Conservation (phyloP, 2,113 vertebrate genomes). For the Ptyas mucosa region DNA sequence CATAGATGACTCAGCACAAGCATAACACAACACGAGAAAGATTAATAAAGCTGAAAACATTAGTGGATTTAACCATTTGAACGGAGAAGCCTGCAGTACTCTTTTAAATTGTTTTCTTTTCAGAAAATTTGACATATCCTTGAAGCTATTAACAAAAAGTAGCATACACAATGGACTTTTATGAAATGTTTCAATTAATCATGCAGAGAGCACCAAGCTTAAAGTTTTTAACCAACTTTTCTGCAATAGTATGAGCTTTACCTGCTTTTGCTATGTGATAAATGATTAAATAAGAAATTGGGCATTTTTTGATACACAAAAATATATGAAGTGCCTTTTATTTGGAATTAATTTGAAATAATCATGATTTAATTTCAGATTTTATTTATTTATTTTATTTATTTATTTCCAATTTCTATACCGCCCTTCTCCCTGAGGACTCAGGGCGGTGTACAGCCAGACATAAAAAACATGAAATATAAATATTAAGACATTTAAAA, state of each 20-base stretch:
- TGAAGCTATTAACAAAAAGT: not conserved
- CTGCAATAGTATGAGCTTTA: not conserved
- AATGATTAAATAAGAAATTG: not conserved
- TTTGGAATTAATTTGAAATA: not conserved
- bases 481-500: too few species aligned
- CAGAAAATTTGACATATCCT: not conserved
- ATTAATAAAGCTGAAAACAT: not conserved
- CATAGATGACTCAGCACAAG: not conserved
- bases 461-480: too few species aligned
- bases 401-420: too few species aligned
- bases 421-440: too few species aligned
- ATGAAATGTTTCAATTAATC: not conserved
- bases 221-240: not conserved
- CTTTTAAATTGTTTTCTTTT: not conserved
- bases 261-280: not conserved
- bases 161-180: not conserved
- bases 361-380: not conserved
- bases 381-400: not conserved
- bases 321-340: not conserved
- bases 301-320: not conserved
- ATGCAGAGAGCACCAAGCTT: not conserved
- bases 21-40: not conserved
- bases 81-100: not conserved
- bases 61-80: not conserved
- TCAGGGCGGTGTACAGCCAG: too few species aligned